Percentiles rank a stretch among this genome's conserved stretches.
These are phyloP conservation scores for Lepidurus packardi DNA, from an alignment of 1,140 invertebrate genomes.

Conservation along the genomic window DNA sequence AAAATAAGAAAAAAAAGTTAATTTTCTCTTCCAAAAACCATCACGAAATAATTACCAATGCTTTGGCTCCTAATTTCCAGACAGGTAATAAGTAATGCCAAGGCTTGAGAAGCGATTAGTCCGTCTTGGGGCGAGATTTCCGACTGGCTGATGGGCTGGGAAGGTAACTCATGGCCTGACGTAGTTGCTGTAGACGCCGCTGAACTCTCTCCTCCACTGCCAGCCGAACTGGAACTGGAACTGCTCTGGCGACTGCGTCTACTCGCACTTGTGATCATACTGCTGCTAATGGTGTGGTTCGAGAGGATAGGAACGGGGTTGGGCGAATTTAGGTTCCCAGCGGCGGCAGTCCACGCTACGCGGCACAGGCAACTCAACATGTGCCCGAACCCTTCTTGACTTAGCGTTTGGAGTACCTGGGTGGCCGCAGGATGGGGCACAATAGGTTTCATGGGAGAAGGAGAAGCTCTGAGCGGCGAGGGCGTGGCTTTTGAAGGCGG, in stretches of 20 bases:
- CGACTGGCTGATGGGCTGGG: slow-evolving; percentile 45
- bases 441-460: slow-evolving; percentile 28
- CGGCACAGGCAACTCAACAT: slow-evolving; percentile 49
- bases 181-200: slow-evolving; percentile 45
- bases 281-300: slow-evolving; percentile 41
- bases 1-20: neutral
- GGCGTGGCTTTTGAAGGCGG: slow-evolving; percentile 29
- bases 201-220: slow-evolving; percentile 43
- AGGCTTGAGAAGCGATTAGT: slow-evolving; percentile 48
- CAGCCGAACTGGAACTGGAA: slow-evolving; percentile 41
- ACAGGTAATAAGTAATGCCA: slow-evolving; percentile 51
- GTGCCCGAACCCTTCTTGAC: slow-evolving; percentile 45
- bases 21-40: neutral
- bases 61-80: slow-evolving; percentile 42
- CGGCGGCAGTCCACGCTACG: slow-evolving; percentile 51
- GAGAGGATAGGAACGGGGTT: slow-evolving; percentile 31
- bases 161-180: neutral
- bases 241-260: slow-evolving; percentile 47
- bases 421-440: slow-evolving; percentile 27
- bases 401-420: slow-evolving; percentile 43
- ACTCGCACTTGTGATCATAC: slow-evolving; percentile 40
- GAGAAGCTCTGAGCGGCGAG: slow-evolving; percentile 24
- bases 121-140: slow-evolving; percentile 46
- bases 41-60: slow-evolving; percentile 4
- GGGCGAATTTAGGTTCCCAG: slow-evolving; percentile 48